Conservation (phyloP, 2,797 vertebrate genomes). For the Typhlichthys subterraneus region DNA sequence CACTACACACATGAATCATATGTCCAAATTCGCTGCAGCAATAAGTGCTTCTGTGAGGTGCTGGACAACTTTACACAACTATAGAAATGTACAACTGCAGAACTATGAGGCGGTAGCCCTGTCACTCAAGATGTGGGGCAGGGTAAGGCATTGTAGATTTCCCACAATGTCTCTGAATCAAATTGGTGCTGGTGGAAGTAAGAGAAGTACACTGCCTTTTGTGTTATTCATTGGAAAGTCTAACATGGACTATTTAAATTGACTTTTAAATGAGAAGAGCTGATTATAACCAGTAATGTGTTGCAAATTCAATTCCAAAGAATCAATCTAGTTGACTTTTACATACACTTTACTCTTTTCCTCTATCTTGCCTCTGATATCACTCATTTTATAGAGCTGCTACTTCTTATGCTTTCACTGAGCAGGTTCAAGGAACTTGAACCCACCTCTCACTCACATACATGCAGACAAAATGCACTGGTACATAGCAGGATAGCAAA, state of each 20-base stretch:
- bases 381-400: neutral
- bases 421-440: constrained; percentile 54
- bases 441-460: constrained; percentile 40
- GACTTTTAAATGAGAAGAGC: neutral
- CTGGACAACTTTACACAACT: constrained; percentile 12
- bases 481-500: constrained; percentile 29
- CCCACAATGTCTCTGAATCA: constrained; percentile 27
- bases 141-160: constrained; percentile 10
- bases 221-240: constrained; percentile 16
- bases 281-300: neutral
- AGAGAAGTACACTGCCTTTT: constrained; percentile 26
- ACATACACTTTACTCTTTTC: neutral
- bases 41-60: constrained; percentile 61
- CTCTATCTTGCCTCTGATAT: constrained; percentile 9
- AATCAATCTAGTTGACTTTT: constrained; percentile 17
- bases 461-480: constrained; percentile 44
- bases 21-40: constrained; percentile 52
- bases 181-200: constrained; percentile 57
- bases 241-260: neutral
- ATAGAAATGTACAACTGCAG: too few relatives aligned
- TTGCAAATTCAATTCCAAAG: constrained; percentile 39
- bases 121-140: neutral
- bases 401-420: constrained; percentile 1
- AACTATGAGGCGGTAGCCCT: neutral
- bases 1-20: constrained; percentile 5